phyloP scores from a whole-genome alignment of 2,888 invertebrate species.

The Bibio marci region DNA sequence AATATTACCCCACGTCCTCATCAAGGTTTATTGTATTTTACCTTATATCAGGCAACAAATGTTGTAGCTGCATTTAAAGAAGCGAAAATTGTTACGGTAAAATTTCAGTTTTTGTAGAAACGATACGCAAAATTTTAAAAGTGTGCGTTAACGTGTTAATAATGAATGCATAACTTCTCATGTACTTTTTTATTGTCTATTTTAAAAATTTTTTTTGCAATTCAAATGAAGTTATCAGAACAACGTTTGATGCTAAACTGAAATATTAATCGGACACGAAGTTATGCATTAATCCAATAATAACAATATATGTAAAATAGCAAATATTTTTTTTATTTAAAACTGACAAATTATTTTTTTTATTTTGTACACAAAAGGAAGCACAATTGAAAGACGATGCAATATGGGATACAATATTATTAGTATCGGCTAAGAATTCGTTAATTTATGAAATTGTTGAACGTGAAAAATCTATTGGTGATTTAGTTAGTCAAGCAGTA shows the following conservation, averaged over 20 bases:
- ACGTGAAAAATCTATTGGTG: slow-evolving; percentile 59
- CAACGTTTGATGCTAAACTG: too few species aligned
- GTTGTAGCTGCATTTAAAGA: slow-evolving; percentile 62
- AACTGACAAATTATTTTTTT: slow-evolving; percentile 17
- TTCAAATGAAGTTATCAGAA: too few species aligned
- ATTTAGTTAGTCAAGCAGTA: slow-evolving; percentile 55
- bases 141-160: too few species aligned
- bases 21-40: slow-evolving; percentile 54
- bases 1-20: slow-evolving; percentile 41
- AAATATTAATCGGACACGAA: too few species aligned
- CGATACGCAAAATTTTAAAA: too few species aligned
- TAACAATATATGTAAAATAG: too few species aligned
- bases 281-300: too few species aligned
- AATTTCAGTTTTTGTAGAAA: slow-evolving; percentile 12
- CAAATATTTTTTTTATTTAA: slow-evolving; percentile 1
- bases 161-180: too few species aligned
- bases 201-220: too few species aligned
- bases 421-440: slow-evolving; percentile 72
- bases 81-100: slow-evolving; percentile 53
- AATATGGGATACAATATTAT: slow-evolving; percentile 50
- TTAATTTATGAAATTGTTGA: slow-evolving; percentile 75
- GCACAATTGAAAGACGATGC: slow-evolving; percentile 33
- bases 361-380: slow-evolving; percentile 21
- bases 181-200: too few species aligned
- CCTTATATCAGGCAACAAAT: slow-evolving; percentile 61